These are phyloP conservation scores for Bombus pascuorum DNA, from an alignment of 1,140 invertebrate species.

Conservation along the genomic window DNA sequence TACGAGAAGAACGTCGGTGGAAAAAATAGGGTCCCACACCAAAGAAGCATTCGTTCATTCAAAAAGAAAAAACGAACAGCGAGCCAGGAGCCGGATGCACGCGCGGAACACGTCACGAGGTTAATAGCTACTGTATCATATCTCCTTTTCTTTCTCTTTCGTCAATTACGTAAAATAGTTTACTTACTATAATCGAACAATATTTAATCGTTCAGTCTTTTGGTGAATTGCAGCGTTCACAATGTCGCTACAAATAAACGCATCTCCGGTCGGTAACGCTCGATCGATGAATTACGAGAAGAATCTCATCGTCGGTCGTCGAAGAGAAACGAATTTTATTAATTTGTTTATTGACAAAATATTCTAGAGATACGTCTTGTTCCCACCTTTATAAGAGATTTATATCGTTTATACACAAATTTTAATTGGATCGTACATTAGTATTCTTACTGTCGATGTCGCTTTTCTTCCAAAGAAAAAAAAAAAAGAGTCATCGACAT, in stretches of 20 bases:
- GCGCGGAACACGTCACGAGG: background rate
- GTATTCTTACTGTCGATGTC: background rate
- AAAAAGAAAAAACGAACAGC: slow-evolving; percentile 4
- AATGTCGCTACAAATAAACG: slow-evolving; percentile 25
- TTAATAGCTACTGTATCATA: slow-evolving; percentile 25
- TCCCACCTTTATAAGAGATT: background rate
- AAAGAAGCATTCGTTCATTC: slow-evolving; percentile 22
- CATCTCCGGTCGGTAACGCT: slow-evolving; percentile 17
- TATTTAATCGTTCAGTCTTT: slow-evolving; percentile 63
- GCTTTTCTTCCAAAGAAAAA: background rate
- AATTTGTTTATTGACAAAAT: background rate
- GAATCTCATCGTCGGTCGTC: slow-evolving; percentile 2
- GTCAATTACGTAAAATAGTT: slow-evolving; percentile 22
- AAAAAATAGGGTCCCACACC: slow-evolving; percentile 36
- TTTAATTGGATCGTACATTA: background rate
- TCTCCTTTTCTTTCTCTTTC: slow-evolving; percentile 29
- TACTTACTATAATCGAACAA: slow-evolving; percentile 57
- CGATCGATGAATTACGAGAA: background rate
- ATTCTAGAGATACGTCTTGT: background rate
- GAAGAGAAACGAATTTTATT: background rate
- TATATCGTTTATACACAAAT: background rate
- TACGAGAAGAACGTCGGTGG: slow-evolving; percentile 59
- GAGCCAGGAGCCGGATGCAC: background rate
- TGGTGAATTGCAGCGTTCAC: slow-evolving; percentile 47
- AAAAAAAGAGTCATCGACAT: background rate